Base-by-base conservation (phyloP, 2,113 vertebrate genomes). In the Hemibagrus wyckioides region DNA sequence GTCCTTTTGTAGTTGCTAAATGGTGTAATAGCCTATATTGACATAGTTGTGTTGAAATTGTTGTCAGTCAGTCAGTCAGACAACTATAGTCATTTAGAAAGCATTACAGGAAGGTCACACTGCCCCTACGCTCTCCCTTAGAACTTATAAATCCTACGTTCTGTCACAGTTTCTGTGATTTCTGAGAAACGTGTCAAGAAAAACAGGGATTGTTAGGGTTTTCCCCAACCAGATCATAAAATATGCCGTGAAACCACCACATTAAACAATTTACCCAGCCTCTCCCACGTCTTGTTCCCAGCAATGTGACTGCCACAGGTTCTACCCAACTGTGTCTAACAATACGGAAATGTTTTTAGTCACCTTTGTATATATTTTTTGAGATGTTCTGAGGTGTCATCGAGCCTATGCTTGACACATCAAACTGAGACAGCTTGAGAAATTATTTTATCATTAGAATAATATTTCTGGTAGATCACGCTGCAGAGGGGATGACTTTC, bases 151-250 rank as follows among this genome's bases (percentile, higher is more conserved):
- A 80, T 33, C n/a, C 30, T 36, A 30, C 44, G 19, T 19, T 54
- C 28, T 79, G 28, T 79, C 14, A 79, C 44, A 52, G 48, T 30
- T 79, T 17, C 15, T 79, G 28, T 8, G 15, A 54, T 13, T 79
- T 79, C 7, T 79, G 48, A 79, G 76, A 52, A 79, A 79, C 17
- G 50, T 56, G 15, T 80, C 8, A 3, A 56, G n/a, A 56, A 80
- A 80, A 36, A 56, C n/a, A 36, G 19, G 50, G 50, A 56, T 76
- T 76, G 44, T 76, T n/a, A 33, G 48, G 77, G 77, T 56, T 80
- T 80, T 56, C 50, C 77, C 50, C 50, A 80, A 79, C n/a, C 50
- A 54, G 76, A 54, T 33, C 50, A 79, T 79, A 54, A 79, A 79
- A 79, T 56, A 30, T 23, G 30, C n/a, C 36, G 77, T 56, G 15